These are phyloP conservation scores for Lophius piscatorius DNA, from an alignment of 2,113 vertebrate genomes.

Conservation along the genomic window DNA sequence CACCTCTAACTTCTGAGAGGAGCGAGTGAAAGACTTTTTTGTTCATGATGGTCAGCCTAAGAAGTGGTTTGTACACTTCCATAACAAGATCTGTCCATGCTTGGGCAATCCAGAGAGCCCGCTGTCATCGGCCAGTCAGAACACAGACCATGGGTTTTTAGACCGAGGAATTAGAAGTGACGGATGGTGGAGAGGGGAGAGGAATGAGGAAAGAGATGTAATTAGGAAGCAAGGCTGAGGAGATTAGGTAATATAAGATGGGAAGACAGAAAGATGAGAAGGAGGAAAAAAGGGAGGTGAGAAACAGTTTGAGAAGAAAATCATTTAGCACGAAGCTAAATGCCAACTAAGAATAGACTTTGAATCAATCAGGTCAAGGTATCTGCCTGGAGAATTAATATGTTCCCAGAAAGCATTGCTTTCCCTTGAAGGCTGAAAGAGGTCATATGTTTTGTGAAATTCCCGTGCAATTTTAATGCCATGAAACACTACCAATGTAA, in stretches of 20 bases:
- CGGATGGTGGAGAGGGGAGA: slow-evolving; percentile 10
- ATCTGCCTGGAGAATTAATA: slow-evolving; percentile 73
- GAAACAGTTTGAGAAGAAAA: slow-evolving; percentile 75
- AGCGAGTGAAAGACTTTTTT: slow-evolving; percentile 18
- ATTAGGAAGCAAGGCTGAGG: slow-evolving; percentile 57
- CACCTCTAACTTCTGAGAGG: slow-evolving; percentile 17
- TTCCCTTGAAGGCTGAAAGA: slow-evolving; percentile 30
- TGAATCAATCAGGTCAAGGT: slow-evolving; percentile 77
- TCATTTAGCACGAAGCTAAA: slow-evolving; percentile 80
- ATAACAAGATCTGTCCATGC: slow-evolving; percentile 58
- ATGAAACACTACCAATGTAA: no score
- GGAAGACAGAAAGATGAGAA: slow-evolving; percentile 18
- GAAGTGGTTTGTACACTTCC: slow-evolving; percentile 39
- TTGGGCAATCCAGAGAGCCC: slow-evolving; percentile 53
- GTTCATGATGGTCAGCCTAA: slow-evolving; percentile 13
- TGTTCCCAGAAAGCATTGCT: slow-evolving; percentile 59
- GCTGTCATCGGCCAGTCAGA: slow-evolving; percentile 41
- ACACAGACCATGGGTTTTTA: slow-evolving; percentile 31
- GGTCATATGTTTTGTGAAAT: slow-evolving; percentile 37
- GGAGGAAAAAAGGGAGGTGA: slow-evolving; percentile 24
- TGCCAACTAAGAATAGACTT: slow-evolving; percentile 83
- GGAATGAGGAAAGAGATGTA: slow-evolving; percentile 30
- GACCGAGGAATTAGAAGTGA: slow-evolving; percentile 51
- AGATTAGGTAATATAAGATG: slow-evolving; percentile 28
- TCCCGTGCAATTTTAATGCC: neutral